These are phyloP conservation scores for Apodemia duryi DNA, from an alignment of 2,888 invertebrate genomes.

Conservation along the genomic window DNA sequence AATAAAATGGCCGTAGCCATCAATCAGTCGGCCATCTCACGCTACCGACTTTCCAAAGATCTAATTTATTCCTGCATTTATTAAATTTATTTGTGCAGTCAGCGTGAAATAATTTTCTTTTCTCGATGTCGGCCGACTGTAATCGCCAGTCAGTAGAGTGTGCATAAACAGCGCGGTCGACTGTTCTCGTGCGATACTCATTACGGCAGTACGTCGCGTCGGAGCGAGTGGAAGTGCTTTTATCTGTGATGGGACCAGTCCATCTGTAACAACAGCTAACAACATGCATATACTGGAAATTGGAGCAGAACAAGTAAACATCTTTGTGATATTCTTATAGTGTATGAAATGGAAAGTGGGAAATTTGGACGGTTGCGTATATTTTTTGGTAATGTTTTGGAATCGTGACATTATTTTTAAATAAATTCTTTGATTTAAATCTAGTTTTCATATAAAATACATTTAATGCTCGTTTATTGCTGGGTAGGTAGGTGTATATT, in stretches of 20 bases:
- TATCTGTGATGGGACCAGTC: slow-evolving; percentile 48
- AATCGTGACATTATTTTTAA: background rate
- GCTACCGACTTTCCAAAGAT: slow-evolving; percentile 68
- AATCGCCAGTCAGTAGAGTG: slow-evolving; percentile 56
- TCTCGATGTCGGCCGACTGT: slow-evolving; percentile 46
- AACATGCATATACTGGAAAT: slow-evolving; percentile 75
- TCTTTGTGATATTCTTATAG: slow-evolving; percentile 24
- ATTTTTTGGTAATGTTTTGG: slow-evolving; percentile 13
- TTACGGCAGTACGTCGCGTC: slow-evolving; percentile 6
- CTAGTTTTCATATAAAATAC: background rate
- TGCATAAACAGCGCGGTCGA: slow-evolving; percentile 56
- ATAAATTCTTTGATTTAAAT: background rate
- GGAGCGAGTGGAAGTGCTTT: slow-evolving; percentile 15
- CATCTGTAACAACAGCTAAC: slow-evolving; percentile 41
- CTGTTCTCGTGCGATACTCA: slow-evolving; percentile 15
- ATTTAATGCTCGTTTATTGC: too few species aligned
- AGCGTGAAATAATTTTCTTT: slow-evolving; percentile 77
- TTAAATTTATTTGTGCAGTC: slow-evolving; percentile 71
- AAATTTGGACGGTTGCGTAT: slow-evolving; percentile 12
- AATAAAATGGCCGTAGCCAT: slow-evolving; percentile 39
- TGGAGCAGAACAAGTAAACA: slow-evolving; percentile 71
- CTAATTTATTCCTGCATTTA: slow-evolving; percentile 71
- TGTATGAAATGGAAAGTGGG: slow-evolving; percentile 26
- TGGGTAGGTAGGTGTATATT: too few species aligned
- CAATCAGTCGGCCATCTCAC: slow-evolving; percentile 43